These are phyloP conservation scores for Oriolus oriolus DNA, from an alignment of 2,113 vertebrate genomes.

Conservation along the genomic window DNA sequence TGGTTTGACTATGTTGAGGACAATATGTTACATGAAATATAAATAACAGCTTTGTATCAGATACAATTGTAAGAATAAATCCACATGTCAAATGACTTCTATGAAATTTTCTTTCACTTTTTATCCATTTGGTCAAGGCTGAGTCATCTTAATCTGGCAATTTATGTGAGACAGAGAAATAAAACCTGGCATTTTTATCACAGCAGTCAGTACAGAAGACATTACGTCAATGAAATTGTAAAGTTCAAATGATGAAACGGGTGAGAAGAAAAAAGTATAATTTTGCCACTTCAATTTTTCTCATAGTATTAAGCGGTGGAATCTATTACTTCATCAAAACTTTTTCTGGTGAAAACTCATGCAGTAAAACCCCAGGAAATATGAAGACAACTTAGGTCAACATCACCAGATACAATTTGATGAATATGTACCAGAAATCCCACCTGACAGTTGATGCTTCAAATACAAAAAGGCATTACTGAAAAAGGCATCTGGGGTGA, in stretches of 20 bases:
- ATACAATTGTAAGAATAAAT: not conserved
- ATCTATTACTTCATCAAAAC: not conserved
- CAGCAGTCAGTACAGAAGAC: not conserved
- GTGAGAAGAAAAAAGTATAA: not conserved
- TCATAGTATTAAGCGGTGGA: not conserved
- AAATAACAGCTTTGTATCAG: not conserved
- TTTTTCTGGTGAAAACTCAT: not conserved
- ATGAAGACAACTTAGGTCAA: not conserved
- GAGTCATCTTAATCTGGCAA: conserved; percentile 32
- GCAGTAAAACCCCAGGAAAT: not conserved
- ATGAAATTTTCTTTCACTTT: conserved; percentile 21
- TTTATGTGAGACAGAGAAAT: not conserved
- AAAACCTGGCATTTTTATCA: not conserved
- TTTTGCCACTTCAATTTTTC: not conserved
- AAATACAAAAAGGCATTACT: not conserved
- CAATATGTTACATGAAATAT: not conserved
- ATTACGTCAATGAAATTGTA: not conserved
- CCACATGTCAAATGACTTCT: not conserved
- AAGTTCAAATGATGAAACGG: conserved; percentile 37
- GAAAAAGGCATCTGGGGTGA: not conserved
- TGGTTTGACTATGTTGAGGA: not conserved
- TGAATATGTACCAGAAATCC: not conserved
- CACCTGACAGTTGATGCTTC: not conserved
- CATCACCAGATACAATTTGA: not conserved
- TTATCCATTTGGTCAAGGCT: conserved; percentile 34